Base-by-base conservation (phyloP, 2,888 invertebrate species). In the Temnothorax ravouxi region DNA sequence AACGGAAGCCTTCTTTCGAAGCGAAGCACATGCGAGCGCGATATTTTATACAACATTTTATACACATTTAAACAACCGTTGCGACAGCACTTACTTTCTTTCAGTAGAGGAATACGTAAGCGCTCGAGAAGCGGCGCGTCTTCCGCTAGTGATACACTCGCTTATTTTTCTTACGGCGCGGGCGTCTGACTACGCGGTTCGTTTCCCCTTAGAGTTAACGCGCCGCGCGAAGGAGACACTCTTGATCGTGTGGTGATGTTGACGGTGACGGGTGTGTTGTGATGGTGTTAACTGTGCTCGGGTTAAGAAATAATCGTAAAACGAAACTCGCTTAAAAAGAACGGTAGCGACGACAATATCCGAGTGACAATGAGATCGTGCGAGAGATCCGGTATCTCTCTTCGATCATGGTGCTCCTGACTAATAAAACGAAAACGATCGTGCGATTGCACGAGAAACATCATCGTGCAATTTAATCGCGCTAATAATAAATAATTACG, bases 241-340 rank as follows among this genome's bases (percentile, higher is more conserved):
- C 84, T 72, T 47, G 74, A 80, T 74, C 76, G 90, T 88, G 88
- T 83, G 85, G 90, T 86, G 90, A 81, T 81, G 59, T 59, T 85
- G 64, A 84, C 81, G 84, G 87, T 89, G 89, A 84, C 72, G 74
- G 66, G 38, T 90, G 89, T 88, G 79, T 81, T 89, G 89, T 90
- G 90, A 64, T 86, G 61, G 52, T 88, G 90, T n/a, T 81, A 80
- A 90, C 62, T 83, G 89, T 88, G 89, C 38, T 59, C 25, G 21
- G 56, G 67, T 44, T 47, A 38, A 59, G 34, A 47, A 69, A 69
- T 18, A 18, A 79, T 21, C 21, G 34, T 13, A 47, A 56, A 69
- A 59, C 38, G 13, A 13, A 59, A 3, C 29, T 25, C 29, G 41
- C 47, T 38, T 29, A 25, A 66, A 66, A 29, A 11, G 4, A 29